A percentile compares a stretch with the other conserved stretches of the same genome.
These are phyloP conservation scores for Ochotona princeps DNA, from an alignment of 2,113 vertebrate species.

Conservation along the genomic window DNA sequence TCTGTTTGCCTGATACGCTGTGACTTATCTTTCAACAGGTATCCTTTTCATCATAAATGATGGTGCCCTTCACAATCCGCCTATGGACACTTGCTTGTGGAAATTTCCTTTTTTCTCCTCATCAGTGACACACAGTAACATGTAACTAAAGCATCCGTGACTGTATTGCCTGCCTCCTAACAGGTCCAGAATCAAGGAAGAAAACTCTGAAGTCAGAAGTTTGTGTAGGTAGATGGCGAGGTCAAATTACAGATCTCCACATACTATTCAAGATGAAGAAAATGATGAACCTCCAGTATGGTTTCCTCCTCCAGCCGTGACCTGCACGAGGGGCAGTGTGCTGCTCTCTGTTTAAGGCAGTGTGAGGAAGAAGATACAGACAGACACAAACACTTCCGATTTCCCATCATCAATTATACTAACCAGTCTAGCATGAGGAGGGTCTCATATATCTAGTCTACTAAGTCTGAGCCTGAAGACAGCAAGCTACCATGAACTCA, in stretches of 20 bases:
- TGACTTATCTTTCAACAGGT: conserved; percentile 6
- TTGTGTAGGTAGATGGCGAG: background rate
- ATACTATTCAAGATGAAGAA: background rate
- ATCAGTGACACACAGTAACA: background rate
- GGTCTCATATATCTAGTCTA: background rate
- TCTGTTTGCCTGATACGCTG: background rate
- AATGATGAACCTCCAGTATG: background rate
- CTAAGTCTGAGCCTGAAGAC: background rate
- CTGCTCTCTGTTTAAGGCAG: background rate
- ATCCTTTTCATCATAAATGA: conserved; percentile 7
- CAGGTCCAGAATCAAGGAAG: background rate
- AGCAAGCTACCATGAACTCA: background rate
- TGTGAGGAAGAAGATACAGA: background rate
- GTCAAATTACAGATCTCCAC: background rate
- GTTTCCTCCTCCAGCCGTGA: background rate
- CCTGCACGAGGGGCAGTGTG: background rate
- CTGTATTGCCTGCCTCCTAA: background rate
- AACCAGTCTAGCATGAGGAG: background rate
- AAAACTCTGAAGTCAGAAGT: background rate
- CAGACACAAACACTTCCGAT: background rate
- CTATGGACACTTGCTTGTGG: background rate
- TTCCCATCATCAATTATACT: background rate
- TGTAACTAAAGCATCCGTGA: background rate
- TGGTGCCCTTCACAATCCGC: background rate
- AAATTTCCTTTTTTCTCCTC: conserved; percentile 5